Evolutionary conservation across 1,140 invertebrate genomes (phyloP).

Genomic region (Caenorhabditis tropicalis): DNA sequence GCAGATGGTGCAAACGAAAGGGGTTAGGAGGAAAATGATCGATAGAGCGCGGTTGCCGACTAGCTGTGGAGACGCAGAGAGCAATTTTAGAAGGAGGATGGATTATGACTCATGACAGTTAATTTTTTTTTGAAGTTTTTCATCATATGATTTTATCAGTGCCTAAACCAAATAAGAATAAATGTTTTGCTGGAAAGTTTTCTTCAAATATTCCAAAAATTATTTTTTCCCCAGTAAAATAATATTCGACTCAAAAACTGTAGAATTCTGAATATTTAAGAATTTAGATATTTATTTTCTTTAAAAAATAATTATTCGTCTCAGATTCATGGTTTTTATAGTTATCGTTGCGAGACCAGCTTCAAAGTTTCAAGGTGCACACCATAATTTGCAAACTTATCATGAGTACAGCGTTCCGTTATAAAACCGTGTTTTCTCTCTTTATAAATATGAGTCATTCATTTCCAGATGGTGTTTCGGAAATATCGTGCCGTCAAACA

Average conservation of each 20-base stretch:
- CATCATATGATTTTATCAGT: not conserved
- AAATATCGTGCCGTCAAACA: slow-evolving; percentile 60
- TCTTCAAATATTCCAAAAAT: too few relatives aligned
- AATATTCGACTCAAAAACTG: too few relatives aligned
- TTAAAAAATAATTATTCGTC: too few relatives aligned
- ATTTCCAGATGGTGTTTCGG: slow-evolving; percentile 58
- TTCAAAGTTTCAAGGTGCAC: not conserved
- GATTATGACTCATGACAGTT: not conserved
- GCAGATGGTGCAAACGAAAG: too few relatives aligned
- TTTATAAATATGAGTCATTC: not conserved
- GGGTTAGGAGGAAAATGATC: not conserved
- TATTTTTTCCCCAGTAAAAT: too few relatives aligned
- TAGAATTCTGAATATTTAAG: too few relatives aligned
- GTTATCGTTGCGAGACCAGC: not conserved
- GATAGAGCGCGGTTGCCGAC: not conserved
- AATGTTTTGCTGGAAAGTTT: too few relatives aligned
- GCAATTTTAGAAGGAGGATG: not conserved
- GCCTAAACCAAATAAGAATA: too few relatives aligned
- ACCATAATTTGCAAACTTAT: not conserved
- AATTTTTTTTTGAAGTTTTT: not conserved
- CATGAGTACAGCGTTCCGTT: not conserved
- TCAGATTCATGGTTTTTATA: too few relatives aligned
- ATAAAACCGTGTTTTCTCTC: not conserved
- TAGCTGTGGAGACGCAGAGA: slow-evolving; percentile 4
- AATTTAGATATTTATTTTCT: too few relatives aligned